Base-by-base conservation (phyloP, 1,140 invertebrate species). In the Holcopasites calliopsidis region DNA sequence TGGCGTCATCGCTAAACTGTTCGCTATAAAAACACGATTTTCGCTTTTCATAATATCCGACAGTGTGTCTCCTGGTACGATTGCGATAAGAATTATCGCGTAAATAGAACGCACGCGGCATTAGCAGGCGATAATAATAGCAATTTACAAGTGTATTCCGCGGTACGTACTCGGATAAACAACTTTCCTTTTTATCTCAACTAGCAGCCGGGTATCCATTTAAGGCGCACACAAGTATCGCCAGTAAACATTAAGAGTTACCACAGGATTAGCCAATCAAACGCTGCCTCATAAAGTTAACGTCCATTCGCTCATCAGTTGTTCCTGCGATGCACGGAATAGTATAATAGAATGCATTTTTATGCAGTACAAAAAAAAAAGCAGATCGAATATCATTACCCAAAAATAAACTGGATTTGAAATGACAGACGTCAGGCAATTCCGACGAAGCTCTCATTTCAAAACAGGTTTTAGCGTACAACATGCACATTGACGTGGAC, bases 1-100 rank as follows among this genome's bases (percentile, higher is more conserved):
- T 84, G 68, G 54, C 82, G 74, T 84, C 81, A 84, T 84, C 82
- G 77, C 82, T 84, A 84, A 84, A 80, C 77, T 78, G 72, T 73
- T 73, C 68, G 40, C 55, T 58, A 65, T 68, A 52, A 71, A 77
- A 81, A 77, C 75, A 64, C 35, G 58, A 77, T 81, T 82, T 82
- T 77, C 55, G 42, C 40, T 72, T 72, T 52, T 47, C 50, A 33
- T 55, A 26, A 57, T 47, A 31, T 35, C n/a, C 52, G 1, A n/a
- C 26, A 10, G 2, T 26, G 4, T 1, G 44, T 0, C 5, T 1
- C 8, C 33, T 47, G 5, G 1, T 23, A 1, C 10, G 10, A n/a
- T 10, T 21, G 7, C 28, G 50, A 54, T 42, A 47, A 54, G 21
- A 28, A 1, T 6, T 21, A 26, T 49, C 3, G 8, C 4, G 0